Evolutionary conservation across 2,888 invertebrate genomes (phyloP), one percentile per base, ranked within the genome.

Genomic region (Tipula vernalis): DNA sequence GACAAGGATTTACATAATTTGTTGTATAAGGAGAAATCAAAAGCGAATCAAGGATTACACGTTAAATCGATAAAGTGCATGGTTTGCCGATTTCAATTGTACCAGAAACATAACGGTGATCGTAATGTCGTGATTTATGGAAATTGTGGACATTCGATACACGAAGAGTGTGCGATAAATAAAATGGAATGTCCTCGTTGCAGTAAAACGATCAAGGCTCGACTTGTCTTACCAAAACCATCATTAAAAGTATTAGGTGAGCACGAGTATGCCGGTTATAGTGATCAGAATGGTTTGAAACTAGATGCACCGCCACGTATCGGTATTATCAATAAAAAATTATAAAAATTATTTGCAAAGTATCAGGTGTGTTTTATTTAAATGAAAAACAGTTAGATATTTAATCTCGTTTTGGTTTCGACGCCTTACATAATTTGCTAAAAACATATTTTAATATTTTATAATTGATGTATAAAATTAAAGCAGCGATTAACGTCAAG

Each of bases 1-100:
- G 94, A 95, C 88, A 92, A 94, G 87, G 96, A 96, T 91, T 92
- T 96, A 86, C 96, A 95, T 89, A 92, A 92, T 86, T 88, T 91
- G 86, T 90, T 92, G 39, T 89, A 89, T 0, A 89, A 89, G 83
- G 89, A 89, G 4, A 89, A 89, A 12, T 89, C 87, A 13, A 87
- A 89, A 18, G 89, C 90, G 0, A 89, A 89, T 15, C 90, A 90
- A n/a, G 92, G 92, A 0, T 88, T 92, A 0, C 90, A 90, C 89
- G 90, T 91, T 28, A 90, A 91, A 86, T 90, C 90, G 86, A 89
- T 91, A 87, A 90, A 90, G 87, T 92, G 92, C 87, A 89, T 90
- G 36, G 87, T 90, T 36, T 92, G 92, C 51, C 90, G 90, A 0
- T 89, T 91, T 88, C 89, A 90, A 28, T 88, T 92, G 8, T 90